These are phyloP conservation scores for Eupithecia pulchellata DNA, from an alignment of 2,888 invertebrate species.

Conservation along the genomic window DNA sequence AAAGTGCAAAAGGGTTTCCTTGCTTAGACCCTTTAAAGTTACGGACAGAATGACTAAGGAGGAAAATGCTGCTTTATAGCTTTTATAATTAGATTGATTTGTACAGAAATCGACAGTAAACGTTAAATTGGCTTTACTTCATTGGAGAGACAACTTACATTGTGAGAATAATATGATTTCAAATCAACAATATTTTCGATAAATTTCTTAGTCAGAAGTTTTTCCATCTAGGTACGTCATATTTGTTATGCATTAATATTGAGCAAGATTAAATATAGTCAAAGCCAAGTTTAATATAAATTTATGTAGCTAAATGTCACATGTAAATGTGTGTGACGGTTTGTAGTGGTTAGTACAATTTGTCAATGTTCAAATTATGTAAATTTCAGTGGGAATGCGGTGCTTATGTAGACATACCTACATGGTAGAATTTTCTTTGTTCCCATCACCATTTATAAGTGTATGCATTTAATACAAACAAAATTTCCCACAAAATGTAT, in stretches of 20 bases:
- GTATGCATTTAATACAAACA: slow-evolving; percentile 2
- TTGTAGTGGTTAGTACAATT: neutral
- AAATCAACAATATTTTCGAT: neutral
- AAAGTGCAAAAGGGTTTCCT: slow-evolving; percentile 64
- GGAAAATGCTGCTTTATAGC: slow-evolving; percentile 66
- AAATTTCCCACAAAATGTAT: neutral
- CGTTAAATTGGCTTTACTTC: neutral
- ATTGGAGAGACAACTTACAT: neutral
- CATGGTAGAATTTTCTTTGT: neutral
- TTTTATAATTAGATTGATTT: slow-evolving; percentile 61
- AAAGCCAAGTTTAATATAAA: neutral
- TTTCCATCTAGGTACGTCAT: neutral
- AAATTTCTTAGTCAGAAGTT: slow-evolving; percentile 1
- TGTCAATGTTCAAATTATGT: slow-evolving; percentile 2
- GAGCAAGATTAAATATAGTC: neutral
- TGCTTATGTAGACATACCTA: neutral
- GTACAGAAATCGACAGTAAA: neutral
- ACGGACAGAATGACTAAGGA: slow-evolving; percentile 76
- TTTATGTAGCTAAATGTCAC: neutral
- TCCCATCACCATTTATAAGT: neutral
- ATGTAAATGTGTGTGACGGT: neutral
- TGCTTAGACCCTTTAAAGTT: slow-evolving; percentile 71
- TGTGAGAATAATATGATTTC: neutral
- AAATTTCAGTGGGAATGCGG: neutral
- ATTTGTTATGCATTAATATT: neutral